Conservation (phyloP, 2,888 invertebrate genomes). For the Theristus sp. region DNA sequence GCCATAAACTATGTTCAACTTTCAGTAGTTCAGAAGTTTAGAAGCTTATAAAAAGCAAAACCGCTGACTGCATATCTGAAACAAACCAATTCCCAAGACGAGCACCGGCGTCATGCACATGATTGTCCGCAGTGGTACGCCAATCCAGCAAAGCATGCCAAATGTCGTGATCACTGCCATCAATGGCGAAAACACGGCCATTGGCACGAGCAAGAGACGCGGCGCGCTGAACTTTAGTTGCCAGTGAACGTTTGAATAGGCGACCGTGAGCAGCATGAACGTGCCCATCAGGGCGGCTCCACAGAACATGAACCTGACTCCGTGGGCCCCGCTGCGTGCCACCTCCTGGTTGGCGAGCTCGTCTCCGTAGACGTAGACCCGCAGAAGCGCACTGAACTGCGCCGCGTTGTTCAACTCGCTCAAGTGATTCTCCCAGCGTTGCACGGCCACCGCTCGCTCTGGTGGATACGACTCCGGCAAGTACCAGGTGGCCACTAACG, state of each 20-base stretch:
- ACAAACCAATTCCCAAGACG: conserved; percentile 19
- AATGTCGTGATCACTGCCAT: conserved; percentile 16
- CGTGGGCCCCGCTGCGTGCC: conserved; percentile 15
- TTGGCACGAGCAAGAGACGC: neutral
- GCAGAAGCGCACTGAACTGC: neutral
- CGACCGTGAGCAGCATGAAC: neutral
- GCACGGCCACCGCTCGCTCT: neutral
- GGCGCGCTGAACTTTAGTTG: neutral
- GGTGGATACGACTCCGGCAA: neutral
- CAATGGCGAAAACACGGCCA: conserved; percentile 19
- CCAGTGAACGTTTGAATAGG: neutral
- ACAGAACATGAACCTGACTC: conserved; percentile 6
- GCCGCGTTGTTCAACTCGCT: neutral
- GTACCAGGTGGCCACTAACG: neutral
- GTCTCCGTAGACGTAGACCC: conserved; percentile 21
- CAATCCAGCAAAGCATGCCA: conserved; percentile 14
- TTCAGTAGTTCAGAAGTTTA: no score
- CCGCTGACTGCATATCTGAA: no score
- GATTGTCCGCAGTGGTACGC: conserved; percentile 10
- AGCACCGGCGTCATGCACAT: conserved; percentile 26
- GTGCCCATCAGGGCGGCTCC: neutral
- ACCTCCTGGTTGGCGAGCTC: conserved; percentile 24
- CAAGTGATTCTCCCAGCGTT: neutral
- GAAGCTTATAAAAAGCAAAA: no score
- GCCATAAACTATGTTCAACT: no score